These are phyloP conservation scores for Drosophila ercepeae DNA, from an alignment of 1,140 invertebrate genomes.

Conservation along the genomic window DNA sequence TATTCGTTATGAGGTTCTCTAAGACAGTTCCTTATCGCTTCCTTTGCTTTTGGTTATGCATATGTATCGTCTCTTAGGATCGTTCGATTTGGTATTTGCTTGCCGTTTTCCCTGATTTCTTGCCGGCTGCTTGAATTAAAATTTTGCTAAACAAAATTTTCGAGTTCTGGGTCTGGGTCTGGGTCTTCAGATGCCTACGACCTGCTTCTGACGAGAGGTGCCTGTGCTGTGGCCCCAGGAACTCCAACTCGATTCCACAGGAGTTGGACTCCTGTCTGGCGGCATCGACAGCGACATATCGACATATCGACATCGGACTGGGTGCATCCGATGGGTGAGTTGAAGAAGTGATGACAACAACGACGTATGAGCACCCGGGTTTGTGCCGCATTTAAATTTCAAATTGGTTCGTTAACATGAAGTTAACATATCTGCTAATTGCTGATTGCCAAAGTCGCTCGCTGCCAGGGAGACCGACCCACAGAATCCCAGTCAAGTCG, in stretches of 20 bases:
- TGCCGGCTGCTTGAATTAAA: slow-evolving; percentile 60
- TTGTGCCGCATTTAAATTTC: slow-evolving; percentile 82
- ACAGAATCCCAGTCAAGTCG: slow-evolving; percentile 18
- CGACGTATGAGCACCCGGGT: slow-evolving; percentile 77
- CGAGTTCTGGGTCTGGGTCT: slow-evolving; percentile 29
- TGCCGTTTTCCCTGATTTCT: slow-evolving; percentile 31
- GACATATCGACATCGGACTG: slow-evolving; percentile 45
- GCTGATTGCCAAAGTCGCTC: slow-evolving; percentile 80
- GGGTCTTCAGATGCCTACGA: slow-evolving; percentile 25
- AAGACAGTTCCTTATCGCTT: slow-evolving; percentile 30
- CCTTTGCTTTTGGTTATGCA: slow-evolving; percentile 65
- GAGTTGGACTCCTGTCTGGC: slow-evolving; percentile 10
- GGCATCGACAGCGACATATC: slow-evolving; percentile 37
- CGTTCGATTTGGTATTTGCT: slow-evolving; percentile 57
- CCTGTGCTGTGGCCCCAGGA: slow-evolving; percentile 6
- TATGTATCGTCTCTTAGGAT: slow-evolving; percentile 73
- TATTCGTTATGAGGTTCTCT: background rate
- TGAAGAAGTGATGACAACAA: slow-evolving; percentile 77
- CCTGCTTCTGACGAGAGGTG: slow-evolving; percentile 16
- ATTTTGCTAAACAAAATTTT: slow-evolving; percentile 71
- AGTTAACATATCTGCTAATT: slow-evolving; percentile 82
- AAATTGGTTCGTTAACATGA: slow-evolving; percentile 82
- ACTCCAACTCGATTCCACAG: background rate
- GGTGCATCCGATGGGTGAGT: slow-evolving; percentile 61
- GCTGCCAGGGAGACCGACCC: slow-evolving; percentile 33